Evolutionary conservation across 2,888 invertebrate species (phyloP), one percentile per base, ranked within the genome.

Genomic region (Biston betularia): DNA sequence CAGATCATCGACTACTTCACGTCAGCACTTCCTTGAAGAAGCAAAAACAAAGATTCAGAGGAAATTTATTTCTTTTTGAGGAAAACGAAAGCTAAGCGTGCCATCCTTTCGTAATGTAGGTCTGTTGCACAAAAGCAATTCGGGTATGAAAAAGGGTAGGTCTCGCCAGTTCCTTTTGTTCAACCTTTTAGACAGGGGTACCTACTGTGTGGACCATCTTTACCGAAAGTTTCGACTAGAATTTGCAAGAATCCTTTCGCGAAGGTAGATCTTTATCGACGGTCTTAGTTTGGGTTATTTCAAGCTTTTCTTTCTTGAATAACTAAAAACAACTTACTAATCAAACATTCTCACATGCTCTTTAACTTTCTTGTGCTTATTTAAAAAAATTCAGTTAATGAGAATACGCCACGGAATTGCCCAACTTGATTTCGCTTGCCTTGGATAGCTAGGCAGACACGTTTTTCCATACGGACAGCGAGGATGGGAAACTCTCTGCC

Each of bases 221-320:
- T 78, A 84, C 79, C 73, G 79, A 76, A 82, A 83, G 82, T 79
- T 86, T 83, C 83, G 80, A 79, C 83, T 80, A 82, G 84, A 85
- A 84, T 89, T 89, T 85, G 82, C 88, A 85, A 84, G 87, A 89
- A 90, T 88, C 78, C 86, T 83, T 87, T 88, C 89, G 87, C 81
- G 84, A 88, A 87, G 88, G 85, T 83, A 87, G 85, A 84, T 80
- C 80, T 83, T 33, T 48, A 24, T 48, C 24, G 6, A 24, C 11
- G 33, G 1, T 85, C 86, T 89, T 89, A 88, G 88, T 89, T 89
- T 86, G 80, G 87, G 87, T 86, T 88, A 88, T 88, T 88, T 87
- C 85, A 88, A 89, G 85, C 24, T 88, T 87, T 87, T 34, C 12
- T 33, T 49, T 1, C 0, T 1, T 8, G 1, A 11, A 2, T 10